Evolutionary conservation across 2,888 invertebrate genomes (phyloP).

Genomic region (Ecliptopera silaceata): DNA sequence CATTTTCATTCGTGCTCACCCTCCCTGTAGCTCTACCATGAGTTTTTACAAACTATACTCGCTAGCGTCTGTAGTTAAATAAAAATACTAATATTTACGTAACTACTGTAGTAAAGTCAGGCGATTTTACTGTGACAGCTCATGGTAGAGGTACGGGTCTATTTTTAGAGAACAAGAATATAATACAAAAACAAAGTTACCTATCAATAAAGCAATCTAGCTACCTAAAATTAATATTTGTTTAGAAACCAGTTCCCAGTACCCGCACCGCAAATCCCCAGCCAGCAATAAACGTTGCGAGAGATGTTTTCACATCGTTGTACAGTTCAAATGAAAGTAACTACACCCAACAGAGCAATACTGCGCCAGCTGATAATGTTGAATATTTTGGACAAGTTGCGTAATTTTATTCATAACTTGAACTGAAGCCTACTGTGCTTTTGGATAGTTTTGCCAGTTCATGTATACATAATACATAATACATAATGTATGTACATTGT

Average conservation of each 20-base stretch:
- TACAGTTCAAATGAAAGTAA: conserved; percentile 80
- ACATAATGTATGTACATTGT: conserved; percentile 5
- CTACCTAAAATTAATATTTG: conserved; percentile 32
- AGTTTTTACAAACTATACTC: too few relatives aligned
- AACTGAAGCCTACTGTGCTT: conserved; percentile 43
- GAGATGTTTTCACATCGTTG: conserved; percentile 82
- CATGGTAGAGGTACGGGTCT: too few relatives aligned
- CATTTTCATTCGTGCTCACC: too few relatives aligned
- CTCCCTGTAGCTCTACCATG: too few relatives aligned
- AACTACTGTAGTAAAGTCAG: too few relatives aligned
- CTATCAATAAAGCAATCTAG: conserved; percentile 9
- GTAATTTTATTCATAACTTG: conserved; percentile 77
- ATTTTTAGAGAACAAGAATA: too few relatives aligned
- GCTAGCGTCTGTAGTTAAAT: too few relatives aligned
- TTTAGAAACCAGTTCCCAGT: conserved; percentile 31
- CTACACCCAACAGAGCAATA: conserved; percentile 75
- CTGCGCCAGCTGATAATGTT: conserved; percentile 67
- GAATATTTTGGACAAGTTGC: conserved; percentile 68
- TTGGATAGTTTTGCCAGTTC: conserved; percentile 36
- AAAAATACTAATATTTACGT: too few relatives aligned
- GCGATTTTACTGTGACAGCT: too few relatives aligned
- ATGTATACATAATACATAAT: conserved; percentile 4
- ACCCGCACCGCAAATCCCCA: conserved; percentile 60
- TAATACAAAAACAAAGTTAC: too few relatives aligned
- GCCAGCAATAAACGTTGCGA: conserved; percentile 74